Conservation (phyloP, 2,888 invertebrate species). For the Chalcosyrphus nemorum region DNA sequence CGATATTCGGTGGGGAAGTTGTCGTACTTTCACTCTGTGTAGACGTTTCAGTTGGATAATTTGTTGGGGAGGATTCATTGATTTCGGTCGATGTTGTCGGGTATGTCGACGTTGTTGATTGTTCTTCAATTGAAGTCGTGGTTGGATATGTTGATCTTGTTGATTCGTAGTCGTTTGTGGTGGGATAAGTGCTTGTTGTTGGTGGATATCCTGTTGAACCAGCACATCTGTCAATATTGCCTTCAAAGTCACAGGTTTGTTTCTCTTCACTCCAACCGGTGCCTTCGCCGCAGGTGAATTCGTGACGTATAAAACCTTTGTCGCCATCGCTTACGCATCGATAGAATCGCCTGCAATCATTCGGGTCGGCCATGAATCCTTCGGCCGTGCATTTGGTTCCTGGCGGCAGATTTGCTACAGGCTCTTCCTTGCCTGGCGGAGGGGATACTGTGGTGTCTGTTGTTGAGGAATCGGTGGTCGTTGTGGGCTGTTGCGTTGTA, state of each 20-base stretch:
- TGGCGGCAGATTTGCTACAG: conserved; percentile 77
- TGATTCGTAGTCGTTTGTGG: conserved; percentile 34
- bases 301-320: conserved; percentile 83
- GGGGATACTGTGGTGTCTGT: conserved; percentile 70
- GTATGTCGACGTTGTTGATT: conserved; percentile 53
- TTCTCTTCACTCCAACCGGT: conserved; percentile 88
- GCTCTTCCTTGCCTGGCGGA: conserved; percentile 52
- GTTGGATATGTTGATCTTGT: conserved; percentile 54
- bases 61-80: no score
- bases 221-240: conserved; percentile 78
- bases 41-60: conserved; percentile 39
- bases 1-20: conserved; percentile 74
- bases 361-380: conserved; percentile 86
- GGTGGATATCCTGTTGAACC: conserved; percentile 73
- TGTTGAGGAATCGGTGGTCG: conserved; percentile 71
- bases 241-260: conserved; percentile 84
- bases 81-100: no score
- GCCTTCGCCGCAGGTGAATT: conserved; percentile 86
- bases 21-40: conserved; percentile 46
- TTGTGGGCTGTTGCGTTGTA: conserved; percentile 13
- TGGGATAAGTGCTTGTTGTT: conserved; percentile 31
- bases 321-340: conserved; percentile 84
- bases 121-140: conserved; percentile 9
- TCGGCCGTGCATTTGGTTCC: conserved; percentile 83
- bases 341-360: conserved; percentile 85